Evolutionary conservation across 1,140 invertebrate genomes (phyloP).

Genomic region (Apis dorsata): DNA sequence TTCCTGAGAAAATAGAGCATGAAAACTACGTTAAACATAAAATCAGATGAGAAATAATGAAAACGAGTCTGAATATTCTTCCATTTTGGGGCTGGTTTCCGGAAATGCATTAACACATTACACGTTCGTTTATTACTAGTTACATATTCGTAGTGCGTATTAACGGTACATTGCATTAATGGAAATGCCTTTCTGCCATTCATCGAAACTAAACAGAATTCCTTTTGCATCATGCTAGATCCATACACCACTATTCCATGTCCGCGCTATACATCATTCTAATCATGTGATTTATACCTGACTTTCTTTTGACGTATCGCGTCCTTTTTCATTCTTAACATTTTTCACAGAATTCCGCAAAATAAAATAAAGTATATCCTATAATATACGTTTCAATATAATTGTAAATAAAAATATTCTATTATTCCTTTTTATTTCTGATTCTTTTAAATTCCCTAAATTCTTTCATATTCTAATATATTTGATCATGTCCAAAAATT

Average conservation of each 20-base stretch:
- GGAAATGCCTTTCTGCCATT: background rate
- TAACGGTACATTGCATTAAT: constrained; percentile 6
- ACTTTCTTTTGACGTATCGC: constrained; percentile 11
- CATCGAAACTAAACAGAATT: constrained; percentile 14
- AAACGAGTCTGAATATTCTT: background rate
- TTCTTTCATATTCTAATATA: too few relatives aligned
- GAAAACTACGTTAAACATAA: background rate
- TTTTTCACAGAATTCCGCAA: background rate
- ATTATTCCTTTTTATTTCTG: background rate
- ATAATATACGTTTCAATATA: background rate
- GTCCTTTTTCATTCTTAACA: constrained; percentile 32
- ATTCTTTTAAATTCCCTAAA: too few relatives aligned
- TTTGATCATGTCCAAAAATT: too few relatives aligned
- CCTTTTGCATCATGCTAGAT: background rate
- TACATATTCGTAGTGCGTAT: background rate
- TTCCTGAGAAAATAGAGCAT: background rate
- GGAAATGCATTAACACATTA: constrained; percentile 4
- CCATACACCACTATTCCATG: background rate
- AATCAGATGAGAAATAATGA: background rate
- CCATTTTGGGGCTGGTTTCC: background rate
- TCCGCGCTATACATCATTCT: constrained; percentile 12
- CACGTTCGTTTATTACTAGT: constrained; percentile 24
- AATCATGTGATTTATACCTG: constrained; percentile 29
- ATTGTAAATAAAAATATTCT: background rate
- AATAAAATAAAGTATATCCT: background rate